Conservation (phyloP, 2,888 invertebrate genomes). For the Drosophila niveifrons region DNA sequence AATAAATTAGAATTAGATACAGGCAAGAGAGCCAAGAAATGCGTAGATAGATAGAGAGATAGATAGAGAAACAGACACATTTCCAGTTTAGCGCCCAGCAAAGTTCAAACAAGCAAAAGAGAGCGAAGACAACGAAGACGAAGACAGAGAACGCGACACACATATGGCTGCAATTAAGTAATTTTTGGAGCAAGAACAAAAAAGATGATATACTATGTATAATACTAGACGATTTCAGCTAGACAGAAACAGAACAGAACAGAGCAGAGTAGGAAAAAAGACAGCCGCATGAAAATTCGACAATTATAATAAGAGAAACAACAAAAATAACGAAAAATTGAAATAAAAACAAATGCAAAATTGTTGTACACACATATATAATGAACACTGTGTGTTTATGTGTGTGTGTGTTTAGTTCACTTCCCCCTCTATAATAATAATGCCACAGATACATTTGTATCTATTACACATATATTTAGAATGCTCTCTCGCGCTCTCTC, state of each 20-base stretch:
- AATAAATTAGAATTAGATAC: slow-evolving; percentile 78
- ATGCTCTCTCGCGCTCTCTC: slow-evolving; percentile 23
- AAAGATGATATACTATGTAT: slow-evolving; percentile 52
- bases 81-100: slow-evolving; percentile 68
- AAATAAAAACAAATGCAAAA: slow-evolving; percentile 28
- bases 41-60: slow-evolving; percentile 54
- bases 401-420: slow-evolving; percentile 10
- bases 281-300: slow-evolving; percentile 43
- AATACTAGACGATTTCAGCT: slow-evolving; percentile 43
- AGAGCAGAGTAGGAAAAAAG: slow-evolving; percentile 13
- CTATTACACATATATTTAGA: slow-evolving; percentile 55
- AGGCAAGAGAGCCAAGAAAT: slow-evolving; percentile 57
- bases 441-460: slow-evolving; percentile 36
- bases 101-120: not conserved
- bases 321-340: not conserved
- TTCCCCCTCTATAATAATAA: slow-evolving; percentile 23
- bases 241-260: slow-evolving; percentile 38
- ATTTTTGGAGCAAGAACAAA: slow-evolving; percentile 65
- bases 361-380: slow-evolving; percentile 24
- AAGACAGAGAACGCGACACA: slow-evolving; percentile 36
- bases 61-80: slow-evolving; percentile 51
- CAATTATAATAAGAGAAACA: slow-evolving; percentile 49
- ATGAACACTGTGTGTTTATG: not conserved
- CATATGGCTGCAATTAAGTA: slow-evolving; percentile 81
- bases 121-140: not conserved